Evolutionary conservation across 1,140 invertebrate species (phyloP), one percentile per base, ranked within the genome.

Genomic region (Camponotus pennsylvanicus): DNA sequence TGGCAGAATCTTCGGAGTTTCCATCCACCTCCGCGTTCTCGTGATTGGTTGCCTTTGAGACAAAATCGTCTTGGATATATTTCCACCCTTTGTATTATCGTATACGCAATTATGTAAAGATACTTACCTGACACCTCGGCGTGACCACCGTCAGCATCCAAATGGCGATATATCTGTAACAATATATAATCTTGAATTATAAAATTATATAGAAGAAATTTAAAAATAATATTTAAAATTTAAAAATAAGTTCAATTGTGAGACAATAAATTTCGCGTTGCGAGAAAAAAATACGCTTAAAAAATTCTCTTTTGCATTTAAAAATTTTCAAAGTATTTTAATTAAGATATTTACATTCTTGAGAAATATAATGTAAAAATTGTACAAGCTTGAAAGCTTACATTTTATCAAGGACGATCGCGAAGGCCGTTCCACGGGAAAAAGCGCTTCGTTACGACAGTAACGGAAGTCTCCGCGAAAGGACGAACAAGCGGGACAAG

Each of bases 151-250:
- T 90, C 70, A 95, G 78, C 85, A 94, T 91, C 94, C 93, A 95
- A 8, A 93, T 88, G 64, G 92, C 86, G 63, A 90, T 90, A 88
- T 92, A 94, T 83, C 95, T 95, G 92, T 0, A 95, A 95, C 86
- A 93, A 73, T 15, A 83, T 1, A 5, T 21, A 34, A 21, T 21
- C 45, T 27, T 13, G 8, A 45, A 34, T 71, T 82, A 18, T 52
- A 82, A 42, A 45, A 64, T 64, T 9, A 63, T 21, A 8, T 42
- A 27, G 21, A 63, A 8, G 52, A 45, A 49, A 45, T 32, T 18
- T 27, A 27, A 27, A 27, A 27, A 27, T 27, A 27, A 27, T 27
- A 27, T 27, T 27, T 27, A 27, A 27, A 18, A 0, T 34, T 45
- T 8, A 1, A 42, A 42, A 45, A 40, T 76, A 63, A 18, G 34